Evolutionary conservation across 2,888 invertebrate species (phyloP), one percentile per base, ranked within the genome.

Genomic region (Apantesis nais): DNA sequence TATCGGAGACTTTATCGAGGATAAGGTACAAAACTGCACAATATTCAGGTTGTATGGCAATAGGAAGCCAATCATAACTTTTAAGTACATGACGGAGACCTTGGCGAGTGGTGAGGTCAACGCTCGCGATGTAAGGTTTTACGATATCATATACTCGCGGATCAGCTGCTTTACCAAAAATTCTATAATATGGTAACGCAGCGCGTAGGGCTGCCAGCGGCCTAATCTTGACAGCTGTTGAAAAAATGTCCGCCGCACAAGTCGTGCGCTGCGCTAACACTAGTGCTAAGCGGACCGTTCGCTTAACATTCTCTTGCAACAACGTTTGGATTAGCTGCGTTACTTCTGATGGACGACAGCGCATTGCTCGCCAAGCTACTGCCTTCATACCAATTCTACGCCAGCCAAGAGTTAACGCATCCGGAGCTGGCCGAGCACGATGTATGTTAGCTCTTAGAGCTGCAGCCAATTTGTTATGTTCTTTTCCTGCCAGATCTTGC

Each of bases 301-400:
- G 83, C 12, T 63, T 71, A 7, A 1, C 8, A 8, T 77, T 80
- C 79, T 86, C 87, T 14, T 76, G 62, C 1, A 89, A 71, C 61
- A 89, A 79, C 39, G 76, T 77, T 44, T 78, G 67, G 14, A 87
- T 73, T 48, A 86, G 73, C 0, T 63, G 66, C 8, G 84, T 81
- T 29, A 85, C 68, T 31, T 87, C 82, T 0, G 67, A 68, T 34
- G 68, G 67, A 55, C 83, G 85, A 67, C 89, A 89, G 39, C 76
- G 75, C 7, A 86, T 71, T 9, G 86, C 75, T 68, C 78, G 85
- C 66, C 89, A 90, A 0, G 88, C 86, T 3, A 91, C 75, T n/a
- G 87, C 85, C 74, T 91, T 91, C 0, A 85, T 85, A n/a, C 93
- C 91, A 44, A 85, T 68, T 65, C 74, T 66, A 14, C 73, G 74